phyloP scores from a whole-genome alignment of 2,888 invertebrate species.

The Pseudanteris insignis region DNA sequence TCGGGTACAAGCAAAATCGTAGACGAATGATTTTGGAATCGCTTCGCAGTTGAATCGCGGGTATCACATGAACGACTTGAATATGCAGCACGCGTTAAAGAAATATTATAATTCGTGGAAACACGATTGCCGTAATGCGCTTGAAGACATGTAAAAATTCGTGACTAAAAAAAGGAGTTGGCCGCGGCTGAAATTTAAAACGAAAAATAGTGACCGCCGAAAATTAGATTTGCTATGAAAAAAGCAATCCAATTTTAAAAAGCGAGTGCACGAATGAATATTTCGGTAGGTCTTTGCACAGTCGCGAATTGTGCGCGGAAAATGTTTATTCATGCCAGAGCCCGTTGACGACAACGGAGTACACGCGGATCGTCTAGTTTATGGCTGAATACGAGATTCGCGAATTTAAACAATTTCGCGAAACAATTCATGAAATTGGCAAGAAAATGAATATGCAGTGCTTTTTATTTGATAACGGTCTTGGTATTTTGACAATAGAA shows the following conservation, averaged over 20 bases:
- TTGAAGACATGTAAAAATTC: conserved; percentile 31
- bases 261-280: conserved; percentile 43
- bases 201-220: conserved; percentile 40
- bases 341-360: conserved; percentile 40
- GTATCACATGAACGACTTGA: conserved; percentile 10
- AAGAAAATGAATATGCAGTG: conserved; percentile 40
- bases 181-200: conserved; percentile 30
- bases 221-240: conserved; percentile 41
- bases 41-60: conserved; percentile 9
- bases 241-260: conserved; percentile 46
- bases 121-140: conserved; percentile 22
- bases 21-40: not conserved
- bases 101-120: conserved; percentile 25
- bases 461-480: conserved; percentile 34
- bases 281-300: conserved; percentile 44
- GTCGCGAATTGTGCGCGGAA: conserved; percentile 41
- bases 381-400: conserved; percentile 44
- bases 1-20: too few species aligned
- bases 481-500: conserved; percentile 30
- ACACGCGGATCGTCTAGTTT: conserved; percentile 42
- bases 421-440: conserved; percentile 41
- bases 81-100: conserved; percentile 8
- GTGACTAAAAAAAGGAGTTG: conserved; percentile 6
- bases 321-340: conserved; percentile 45
- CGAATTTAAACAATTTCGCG: conserved; percentile 43